Evolutionary conservation across 1,140 invertebrate genomes (phyloP).

Genomic region (Mycetomoellerius zeteki): DNA sequence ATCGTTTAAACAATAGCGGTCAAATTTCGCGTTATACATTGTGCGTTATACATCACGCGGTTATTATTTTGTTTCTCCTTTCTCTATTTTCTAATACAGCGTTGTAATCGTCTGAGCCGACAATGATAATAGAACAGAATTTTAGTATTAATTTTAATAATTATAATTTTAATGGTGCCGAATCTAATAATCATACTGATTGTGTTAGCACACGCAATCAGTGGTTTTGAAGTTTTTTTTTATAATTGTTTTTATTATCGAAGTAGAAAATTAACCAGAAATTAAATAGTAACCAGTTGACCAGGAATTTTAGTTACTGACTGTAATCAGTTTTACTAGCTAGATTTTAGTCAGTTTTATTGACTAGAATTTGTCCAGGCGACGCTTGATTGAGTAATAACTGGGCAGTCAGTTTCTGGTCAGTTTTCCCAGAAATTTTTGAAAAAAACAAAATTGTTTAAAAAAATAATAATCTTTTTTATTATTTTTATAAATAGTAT

Average conservation of each 20-base stretch:
- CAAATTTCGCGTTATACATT: slow-evolving; percentile 57
- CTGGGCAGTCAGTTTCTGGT: too few species aligned
- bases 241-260: neutral
- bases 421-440: too few species aligned
- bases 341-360: too few species aligned
- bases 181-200: slow-evolving; percentile 4
- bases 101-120: neutral
- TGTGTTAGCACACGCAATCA: neutral
- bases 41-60: slow-evolving; percentile 48
- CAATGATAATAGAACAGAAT: neutral
- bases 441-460: too few species aligned
- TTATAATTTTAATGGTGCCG: neutral
- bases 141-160: neutral
- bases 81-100: slow-evolving; percentile 23
- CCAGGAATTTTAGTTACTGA: too few species aligned
- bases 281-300: too few species aligned
- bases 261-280: too few species aligned
- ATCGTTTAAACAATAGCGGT: slow-evolving; percentile 74
- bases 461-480: too few species aligned
- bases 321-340: too few species aligned
- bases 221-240: neutral
- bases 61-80: slow-evolving; percentile 44
- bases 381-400: too few species aligned
- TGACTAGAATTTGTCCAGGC: too few species aligned
- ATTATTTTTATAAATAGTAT: too few species aligned